A percentile compares a stretch with the other conserved stretches of the same genome.
Conservation (phyloP, 1,140 invertebrate species). For the Elymnias hypermnestra region DNA sequence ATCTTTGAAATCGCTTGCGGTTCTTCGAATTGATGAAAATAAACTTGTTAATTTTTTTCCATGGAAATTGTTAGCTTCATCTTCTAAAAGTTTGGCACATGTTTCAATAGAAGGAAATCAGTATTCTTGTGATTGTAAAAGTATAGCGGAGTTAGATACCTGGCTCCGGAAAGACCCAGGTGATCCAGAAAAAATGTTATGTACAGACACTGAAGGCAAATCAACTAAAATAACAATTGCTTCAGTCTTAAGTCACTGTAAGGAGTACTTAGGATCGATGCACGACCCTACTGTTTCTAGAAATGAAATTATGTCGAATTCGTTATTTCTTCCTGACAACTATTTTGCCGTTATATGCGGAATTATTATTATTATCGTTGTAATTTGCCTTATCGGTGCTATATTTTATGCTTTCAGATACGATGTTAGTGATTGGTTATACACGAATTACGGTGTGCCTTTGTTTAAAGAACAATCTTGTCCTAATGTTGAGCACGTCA, state of each 20-base stretch:
- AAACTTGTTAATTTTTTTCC: slow-evolving; percentile 85
- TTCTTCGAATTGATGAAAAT: slow-evolving; percentile 88
- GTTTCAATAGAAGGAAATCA: slow-evolving; percentile 82
- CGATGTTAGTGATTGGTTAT: slow-evolving; percentile 84
- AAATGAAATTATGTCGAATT: slow-evolving; percentile 77
- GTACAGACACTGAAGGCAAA: slow-evolving; percentile 70
- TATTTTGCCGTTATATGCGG: slow-evolving; percentile 86
- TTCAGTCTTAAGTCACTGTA: slow-evolving; percentile 79
- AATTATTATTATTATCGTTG: slow-evolving; percentile 83
- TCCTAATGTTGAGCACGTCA: slow-evolving; percentile 71
- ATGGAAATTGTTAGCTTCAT: slow-evolving; percentile 79
- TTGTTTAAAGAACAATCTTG: slow-evolving; percentile 79
- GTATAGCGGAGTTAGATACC: slow-evolving; percentile 78
- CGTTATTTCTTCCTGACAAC: slow-evolving; percentile 68
- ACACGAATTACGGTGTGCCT: slow-evolving; percentile 84
- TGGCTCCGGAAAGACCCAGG: slow-evolving; percentile 80
- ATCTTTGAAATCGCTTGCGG: slow-evolving; percentile 83
- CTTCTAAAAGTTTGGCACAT: slow-evolving; percentile 76
- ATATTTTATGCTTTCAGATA: slow-evolving; percentile 86
- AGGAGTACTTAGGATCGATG: slow-evolving; percentile 78
- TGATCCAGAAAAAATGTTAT: slow-evolving; percentile 79
- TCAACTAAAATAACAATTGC: slow-evolving; percentile 76
- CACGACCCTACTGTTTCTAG: slow-evolving; percentile 79
- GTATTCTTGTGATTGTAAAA: slow-evolving; percentile 85
- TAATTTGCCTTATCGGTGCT: slow-evolving; percentile 82